phyloP scores from a whole-genome alignment of 2,888 invertebrate species.

The Cataglyphis albicans region DNA sequence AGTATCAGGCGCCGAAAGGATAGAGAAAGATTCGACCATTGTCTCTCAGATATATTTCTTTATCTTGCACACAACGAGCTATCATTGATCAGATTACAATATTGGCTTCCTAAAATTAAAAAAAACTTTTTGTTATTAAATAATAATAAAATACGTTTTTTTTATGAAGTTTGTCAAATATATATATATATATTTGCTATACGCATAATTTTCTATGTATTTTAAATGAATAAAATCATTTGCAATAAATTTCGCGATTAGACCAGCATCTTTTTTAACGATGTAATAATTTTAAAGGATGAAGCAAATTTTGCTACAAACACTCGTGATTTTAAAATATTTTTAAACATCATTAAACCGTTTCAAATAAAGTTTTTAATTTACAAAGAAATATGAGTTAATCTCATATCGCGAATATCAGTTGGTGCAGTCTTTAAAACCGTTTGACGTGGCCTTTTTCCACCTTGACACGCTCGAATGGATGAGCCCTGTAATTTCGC shows the following conservation, averaged over 20 bases:
- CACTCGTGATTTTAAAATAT: neutral
- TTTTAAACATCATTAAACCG: neutral
- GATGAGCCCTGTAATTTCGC: slow-evolving; percentile 19
- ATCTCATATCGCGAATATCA: slow-evolving; percentile 29
- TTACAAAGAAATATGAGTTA: slow-evolving; percentile 15
- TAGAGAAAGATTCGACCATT: neutral
- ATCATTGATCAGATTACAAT: neutral
- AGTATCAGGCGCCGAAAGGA: neutral
- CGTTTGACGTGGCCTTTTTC: slow-evolving; percentile 36
- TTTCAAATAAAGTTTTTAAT: slow-evolving; percentile 18
- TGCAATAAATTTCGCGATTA: neutral
- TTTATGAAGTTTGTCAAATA: neutral
- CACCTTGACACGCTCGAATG: slow-evolving; percentile 28
- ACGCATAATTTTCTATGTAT: neutral
- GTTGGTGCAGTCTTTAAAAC: slow-evolving; percentile 10
- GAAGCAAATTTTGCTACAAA: neutral
- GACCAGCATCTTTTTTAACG: neutral
- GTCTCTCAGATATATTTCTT: neutral
- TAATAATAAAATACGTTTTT: slow-evolving; percentile 6
- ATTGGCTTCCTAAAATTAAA: neutral
- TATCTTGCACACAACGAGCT: neutral
- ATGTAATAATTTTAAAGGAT: neutral
- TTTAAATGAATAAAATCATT: neutral
- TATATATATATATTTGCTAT: neutral
- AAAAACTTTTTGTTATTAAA: neutral